Evolutionary conservation across 2,113 vertebrate species (phyloP), one percentile per base, ranked within the genome.

Genomic region (Caloenas nicobarica): DNA sequence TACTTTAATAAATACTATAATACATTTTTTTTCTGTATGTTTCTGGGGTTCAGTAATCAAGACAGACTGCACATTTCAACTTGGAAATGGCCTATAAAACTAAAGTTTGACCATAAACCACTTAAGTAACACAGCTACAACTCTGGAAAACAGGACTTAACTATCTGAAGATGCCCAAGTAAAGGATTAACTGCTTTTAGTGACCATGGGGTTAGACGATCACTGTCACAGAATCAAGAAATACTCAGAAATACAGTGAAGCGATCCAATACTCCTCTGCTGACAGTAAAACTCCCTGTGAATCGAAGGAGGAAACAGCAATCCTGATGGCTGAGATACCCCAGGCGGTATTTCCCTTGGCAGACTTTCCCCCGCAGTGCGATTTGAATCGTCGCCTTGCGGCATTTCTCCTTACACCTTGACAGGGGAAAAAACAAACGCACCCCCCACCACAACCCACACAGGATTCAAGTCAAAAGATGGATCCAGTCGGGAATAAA

Each of bases 1-100:
- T 38, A 76, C 13, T 48, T 62, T 22, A 68, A 28, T 38, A 58
- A 78, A 54, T 22, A 44, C 8, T 60, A 0, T 26, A 31, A 44
- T n/a, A 7, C 25, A 12, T n/a, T 28, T 28, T n/a, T 31, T 2
- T 10, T 3, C 13, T 53, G 2, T 29, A 15, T 38, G 1, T 22
- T 80, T 77, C 53, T 24, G 23, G 15, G 19, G 46, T 85, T 85
- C 60, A 53, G 16, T 42, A 64, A 71, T 54, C 17, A 72, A 62
- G 36, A 72, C 16, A 26, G 31, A 71, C 26, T 58, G 58, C 23
- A 29, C 33, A 34, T 56, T 53, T 51, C 57, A 78, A 18, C 26
- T 66, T 82, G 11, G 16, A 81, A 93, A 56, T 1, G 50, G 34
- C 25, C 11, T 50, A 42, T 22, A 51, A 83, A 88, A 73, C 51